A percentile compares a stretch with the other conserved stretches of the same genome.
Evolutionary conservation across 2,113 vertebrate genomes (phyloP).

Genomic region (Furnarius figulus): DNA sequence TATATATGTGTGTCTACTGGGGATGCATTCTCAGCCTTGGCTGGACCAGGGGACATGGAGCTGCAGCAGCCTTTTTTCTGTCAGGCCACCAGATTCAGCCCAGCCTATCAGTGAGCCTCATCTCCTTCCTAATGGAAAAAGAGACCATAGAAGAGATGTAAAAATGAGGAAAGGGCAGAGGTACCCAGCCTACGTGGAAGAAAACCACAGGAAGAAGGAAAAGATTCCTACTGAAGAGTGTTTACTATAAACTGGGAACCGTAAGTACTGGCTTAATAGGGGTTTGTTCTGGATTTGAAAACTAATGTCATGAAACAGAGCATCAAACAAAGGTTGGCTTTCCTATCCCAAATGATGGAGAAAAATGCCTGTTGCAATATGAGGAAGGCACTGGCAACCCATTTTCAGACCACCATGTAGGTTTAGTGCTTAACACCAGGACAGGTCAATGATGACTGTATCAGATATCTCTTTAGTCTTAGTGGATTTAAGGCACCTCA

Average conservation of each 20-base stretch:
- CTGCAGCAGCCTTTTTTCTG: not conserved
- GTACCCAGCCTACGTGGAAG: not conserved
- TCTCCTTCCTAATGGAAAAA: not conserved
- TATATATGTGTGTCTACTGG: not conserved
- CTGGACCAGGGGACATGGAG: not conserved
- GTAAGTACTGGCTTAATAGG: not conserved
- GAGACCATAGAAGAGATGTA: not conserved
- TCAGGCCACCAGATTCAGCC: not conserved
- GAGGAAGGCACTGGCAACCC: not conserved
- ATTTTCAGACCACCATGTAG: not conserved
- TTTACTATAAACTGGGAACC: not conserved
- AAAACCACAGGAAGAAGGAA: not conserved
- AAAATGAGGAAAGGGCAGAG: not conserved
- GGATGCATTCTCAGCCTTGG: not conserved
- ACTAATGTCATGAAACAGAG: not conserved
- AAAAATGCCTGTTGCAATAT: not conserved
- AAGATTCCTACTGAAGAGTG: not conserved
- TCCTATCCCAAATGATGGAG: not conserved
- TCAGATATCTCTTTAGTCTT: not conserved
- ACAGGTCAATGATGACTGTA: not conserved
- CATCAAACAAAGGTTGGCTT: not conserved
- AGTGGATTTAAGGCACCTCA: not conserved
- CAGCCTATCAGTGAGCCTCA: not conserved
- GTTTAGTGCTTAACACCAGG: not conserved
- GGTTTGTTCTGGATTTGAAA: not conserved